Base-by-base conservation (phyloP, 2,797 vertebrate genomes). In the Bradypus variegatus region DNA sequence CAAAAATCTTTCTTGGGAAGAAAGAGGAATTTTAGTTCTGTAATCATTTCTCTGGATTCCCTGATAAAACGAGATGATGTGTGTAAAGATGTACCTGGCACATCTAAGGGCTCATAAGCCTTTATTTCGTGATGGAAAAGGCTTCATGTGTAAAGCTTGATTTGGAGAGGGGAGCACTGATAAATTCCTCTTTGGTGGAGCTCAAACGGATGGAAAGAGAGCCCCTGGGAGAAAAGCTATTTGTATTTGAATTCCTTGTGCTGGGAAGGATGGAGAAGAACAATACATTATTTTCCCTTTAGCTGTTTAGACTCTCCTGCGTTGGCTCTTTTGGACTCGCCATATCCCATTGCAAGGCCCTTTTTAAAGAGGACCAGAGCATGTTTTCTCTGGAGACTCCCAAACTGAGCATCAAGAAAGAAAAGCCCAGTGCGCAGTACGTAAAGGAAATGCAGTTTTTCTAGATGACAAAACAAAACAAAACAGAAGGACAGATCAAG, bases 391-490 rank as follows among this genome's bases (percentile, higher is more conserved):
- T 55, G 89, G 48, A 70, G 79, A 10, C n/a, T 45, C 36, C 1
- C 0, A 31, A 6, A 2, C 0, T 1, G 4, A 58, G 65, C 58
- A 85, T 76, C 14, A 8, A 21, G 29, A 67, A 58, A 67, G 67
- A n/a, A 45, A 81, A 29, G 25, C 19, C 60, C 45, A 3, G 1
- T 65, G 62, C 21, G 58, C 48, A 25, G 8, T 31, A n/a, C 3
- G 25, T 8, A 58, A 73, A 90, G 70, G 33, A 65, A 48, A 65
- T 1, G 15, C 1, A 1, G 16, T 19, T 50, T 73, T 53, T 55
- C 76, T 33, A 8, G 25, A 29, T 1, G 16, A 65, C 13, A 14
- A 19, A 78, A 79, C 13, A 75, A 33, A 81, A 18, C 53, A 23
- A n/a, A 62, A 55, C 13, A 23, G 83, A 41, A 31, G 19, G 50